Base-by-base conservation (phyloP, 2,888 invertebrate species). In the Microplitis manilae region DNA sequence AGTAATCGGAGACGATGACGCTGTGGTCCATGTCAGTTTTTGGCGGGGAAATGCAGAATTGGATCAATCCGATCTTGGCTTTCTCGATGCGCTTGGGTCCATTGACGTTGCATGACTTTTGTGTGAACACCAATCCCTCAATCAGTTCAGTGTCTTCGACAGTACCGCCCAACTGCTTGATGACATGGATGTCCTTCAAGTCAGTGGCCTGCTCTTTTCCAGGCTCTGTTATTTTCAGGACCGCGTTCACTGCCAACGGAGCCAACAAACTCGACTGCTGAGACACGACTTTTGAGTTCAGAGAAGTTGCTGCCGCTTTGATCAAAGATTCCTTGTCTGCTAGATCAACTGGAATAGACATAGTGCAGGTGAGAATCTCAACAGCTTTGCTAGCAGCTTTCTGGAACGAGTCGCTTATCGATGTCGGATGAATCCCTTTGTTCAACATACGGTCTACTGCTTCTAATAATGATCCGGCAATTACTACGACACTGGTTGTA, bases 1-100 rank as follows among this genome's bases (percentile, higher is more conserved):
- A 94, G 90, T 99, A 99, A 90, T 99, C 99, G 0, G 98, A 97
- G 30, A 99, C 97, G 84, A 99, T 93, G 2, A 97, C 95, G 88
- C 95, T 97, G 91, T 97, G 97, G 87, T 98, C 97, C 97, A 98
- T 98, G 91, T 99, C 99, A 76, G 99, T 99, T 92, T 99, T 99
- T 6, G 99, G 99, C 73, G 99, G 97, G 13, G 99, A 99, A 90
- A 99, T 97, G 90, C 99, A 99, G 91, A 99, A 99, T 90, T 99
- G 99, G 83, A 99, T 99, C 15, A 99, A 94, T 78, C 96, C 99
- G 90, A 99, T 97, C 91, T 98, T 99, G 6, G 98, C 99, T 90
- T 99, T 99, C 90, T 99, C 99, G 78, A 99, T 93, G 84, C 95
- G 94, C 86, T 95, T 96, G 0, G 98, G 98, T 0, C 98, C 98